Conservation (phyloP, 2,113 vertebrate species). For the Campylomormyrus numenius region DNA sequence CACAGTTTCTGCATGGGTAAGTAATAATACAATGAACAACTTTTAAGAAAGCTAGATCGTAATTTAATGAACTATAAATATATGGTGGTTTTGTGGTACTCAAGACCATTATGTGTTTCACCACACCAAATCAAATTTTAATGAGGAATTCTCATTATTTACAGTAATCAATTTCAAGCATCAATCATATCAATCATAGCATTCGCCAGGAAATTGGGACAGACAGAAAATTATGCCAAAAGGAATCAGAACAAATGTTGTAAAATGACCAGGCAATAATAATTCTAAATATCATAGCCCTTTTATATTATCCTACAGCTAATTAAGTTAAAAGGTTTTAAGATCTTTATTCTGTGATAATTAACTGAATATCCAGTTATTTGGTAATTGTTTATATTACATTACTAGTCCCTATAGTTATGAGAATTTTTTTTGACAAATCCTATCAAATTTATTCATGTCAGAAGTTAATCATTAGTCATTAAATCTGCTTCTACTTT, state of each 20-base stretch:
- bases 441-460: not conserved
- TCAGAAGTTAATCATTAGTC: not conserved
- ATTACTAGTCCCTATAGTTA: not conserved
- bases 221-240: not conserved
- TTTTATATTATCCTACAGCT: not conserved
- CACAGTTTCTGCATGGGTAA: not conserved
- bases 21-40: not conserved
- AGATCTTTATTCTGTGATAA: not conserved
- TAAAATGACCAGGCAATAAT: not conserved
- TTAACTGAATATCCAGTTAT: not conserved
- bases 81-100: not conserved
- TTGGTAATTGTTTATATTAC: not conserved
- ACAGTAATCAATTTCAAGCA: not conserved
- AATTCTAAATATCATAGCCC: not conserved
- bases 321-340: not conserved
- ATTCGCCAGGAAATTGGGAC: not conserved
- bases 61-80: not conserved
- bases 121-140: not conserved
- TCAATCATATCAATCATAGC: not conserved
- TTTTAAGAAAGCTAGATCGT: not conserved
- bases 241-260: not conserved
- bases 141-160: not conserved
- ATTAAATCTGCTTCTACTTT: not conserved
- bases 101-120: not conserved
- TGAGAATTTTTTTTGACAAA: not conserved